Percentiles rank a stretch among this genome's conserved stretches.
Conservation (phyloP, 2,888 invertebrate species). For the Dysmachus trigonus region DNA sequence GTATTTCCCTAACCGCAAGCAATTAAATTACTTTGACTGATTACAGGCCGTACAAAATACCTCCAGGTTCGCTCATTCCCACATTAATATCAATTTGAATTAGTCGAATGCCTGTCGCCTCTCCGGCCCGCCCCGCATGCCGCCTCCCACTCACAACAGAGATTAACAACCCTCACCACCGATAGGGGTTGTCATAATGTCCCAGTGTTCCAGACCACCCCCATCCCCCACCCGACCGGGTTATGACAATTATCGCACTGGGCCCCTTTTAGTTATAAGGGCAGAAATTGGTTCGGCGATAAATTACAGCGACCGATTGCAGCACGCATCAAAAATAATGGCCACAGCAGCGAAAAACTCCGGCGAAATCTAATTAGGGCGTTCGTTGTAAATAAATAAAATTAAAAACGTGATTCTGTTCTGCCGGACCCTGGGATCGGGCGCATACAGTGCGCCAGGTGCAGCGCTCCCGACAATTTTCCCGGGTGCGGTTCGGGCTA, state of each 20-base stretch:
- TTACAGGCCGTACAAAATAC: neutral
- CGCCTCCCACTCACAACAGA: neutral
- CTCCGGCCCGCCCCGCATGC: neutral
- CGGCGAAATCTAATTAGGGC: neutral
- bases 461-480: neutral
- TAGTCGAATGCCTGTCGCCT: neutral
- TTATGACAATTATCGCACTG: neutral
- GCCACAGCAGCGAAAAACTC: neutral
- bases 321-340: neutral
- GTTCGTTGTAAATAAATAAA: constrained; percentile 23
- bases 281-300: neutral
- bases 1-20: neutral
- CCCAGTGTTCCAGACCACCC: neutral
- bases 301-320: neutral
- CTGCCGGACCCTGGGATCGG: neutral
- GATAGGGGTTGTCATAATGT: neutral
- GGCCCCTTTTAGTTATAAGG: neutral
- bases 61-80: neutral
- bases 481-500: neutral
- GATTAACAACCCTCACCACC: neutral
- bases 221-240: neutral
- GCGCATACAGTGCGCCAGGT: neutral
- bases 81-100: neutral
- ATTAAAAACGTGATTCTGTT: constrained; percentile 1
- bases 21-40: neutral